Evolutionary conservation across 2,113 vertebrate genomes (phyloP).

Genomic region (Zosterops hypoxanthus): DNA sequence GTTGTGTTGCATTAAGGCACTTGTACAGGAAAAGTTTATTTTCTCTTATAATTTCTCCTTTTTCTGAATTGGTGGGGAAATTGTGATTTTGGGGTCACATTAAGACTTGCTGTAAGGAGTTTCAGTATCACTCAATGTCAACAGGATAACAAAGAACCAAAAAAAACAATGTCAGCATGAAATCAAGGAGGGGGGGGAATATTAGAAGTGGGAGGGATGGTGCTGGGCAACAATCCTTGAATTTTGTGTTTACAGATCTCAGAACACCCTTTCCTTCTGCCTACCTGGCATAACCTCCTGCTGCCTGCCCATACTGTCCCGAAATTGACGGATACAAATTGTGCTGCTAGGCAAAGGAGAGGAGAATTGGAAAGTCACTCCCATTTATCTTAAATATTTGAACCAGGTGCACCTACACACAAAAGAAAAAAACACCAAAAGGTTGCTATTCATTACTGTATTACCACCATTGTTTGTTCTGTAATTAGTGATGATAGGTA

Average conservation of each 20-base stretch:
- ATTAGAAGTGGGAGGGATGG: neutral
- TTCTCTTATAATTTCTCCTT: neutral
- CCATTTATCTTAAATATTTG: slow-evolving; percentile 76
- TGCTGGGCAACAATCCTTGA: neutral
- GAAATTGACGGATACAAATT: slow-evolving; percentile 24
- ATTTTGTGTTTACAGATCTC: neutral
- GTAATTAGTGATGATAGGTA: slow-evolving; percentile 63
- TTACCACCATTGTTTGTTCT: slow-evolving; percentile 74
- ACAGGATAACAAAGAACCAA: neutral
- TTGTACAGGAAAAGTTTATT: neutral
- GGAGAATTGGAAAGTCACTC: slow-evolving; percentile 67
- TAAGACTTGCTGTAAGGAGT: neutral
- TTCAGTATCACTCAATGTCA: neutral
- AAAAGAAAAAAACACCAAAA: slow-evolving; percentile 28
- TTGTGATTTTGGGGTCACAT: neutral
- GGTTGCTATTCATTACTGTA: slow-evolving; percentile 67
- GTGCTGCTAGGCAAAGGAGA: slow-evolving; percentile 71
- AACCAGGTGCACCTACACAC: slow-evolving; percentile 76
- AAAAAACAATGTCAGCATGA: neutral
- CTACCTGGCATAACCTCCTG: slow-evolving; percentile 6
- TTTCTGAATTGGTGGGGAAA: neutral
- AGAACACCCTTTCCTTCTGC: slow-evolving; percentile 23
- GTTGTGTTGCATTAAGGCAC: neutral
- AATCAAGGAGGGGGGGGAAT: neutral
- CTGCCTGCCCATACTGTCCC: slow-evolving; percentile 26